Evolutionary conservation across 1,140 invertebrate species (phyloP).

Genomic region (Zaprionus davidi): DNA sequence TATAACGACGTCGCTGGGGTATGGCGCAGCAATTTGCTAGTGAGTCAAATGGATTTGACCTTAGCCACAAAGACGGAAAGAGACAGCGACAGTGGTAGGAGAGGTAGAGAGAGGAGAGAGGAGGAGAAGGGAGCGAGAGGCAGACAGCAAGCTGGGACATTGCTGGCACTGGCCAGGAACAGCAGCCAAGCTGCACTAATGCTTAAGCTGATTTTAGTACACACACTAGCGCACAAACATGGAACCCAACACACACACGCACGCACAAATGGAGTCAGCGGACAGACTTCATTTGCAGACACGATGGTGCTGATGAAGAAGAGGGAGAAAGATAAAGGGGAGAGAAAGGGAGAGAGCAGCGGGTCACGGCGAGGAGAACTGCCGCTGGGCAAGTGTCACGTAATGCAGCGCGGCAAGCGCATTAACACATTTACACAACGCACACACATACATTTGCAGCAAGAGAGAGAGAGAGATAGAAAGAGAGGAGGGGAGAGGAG

Average conservation of each 20-base stretch:
- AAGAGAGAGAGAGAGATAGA: neutral
- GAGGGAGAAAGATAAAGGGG: neutral
- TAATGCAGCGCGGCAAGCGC: constrained; percentile 61
- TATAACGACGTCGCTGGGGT: constrained; percentile 69
- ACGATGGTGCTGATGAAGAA: constrained; percentile 9
- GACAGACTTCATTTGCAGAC: constrained; percentile 72
- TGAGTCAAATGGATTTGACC: constrained; percentile 80
- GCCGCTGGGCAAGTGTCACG: constrained; percentile 61
- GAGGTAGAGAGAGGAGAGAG: neutral
- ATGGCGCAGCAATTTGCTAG: constrained; percentile 74
- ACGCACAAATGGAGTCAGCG: constrained; percentile 29
- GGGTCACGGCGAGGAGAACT: too few relatives aligned
- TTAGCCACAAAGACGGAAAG: constrained; percentile 60
- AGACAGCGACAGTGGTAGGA: constrained; percentile 12
- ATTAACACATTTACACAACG: constrained; percentile 66
- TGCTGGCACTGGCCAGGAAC: constrained; percentile 49
- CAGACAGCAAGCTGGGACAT: constrained; percentile 2
- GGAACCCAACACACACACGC: constrained; percentile 13
- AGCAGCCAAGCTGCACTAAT: constrained; percentile 65
- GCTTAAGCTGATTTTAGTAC: constrained; percentile 76
- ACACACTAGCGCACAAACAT: constrained; percentile 48
- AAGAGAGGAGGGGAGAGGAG: neutral
- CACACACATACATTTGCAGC: constrained; percentile 22
- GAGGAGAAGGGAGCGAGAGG: neutral
- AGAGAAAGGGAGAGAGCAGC: neutral